Evolutionary conservation across 2,888 invertebrate genomes (phyloP).

Genomic region (Agrilus biguttatus): DNA sequence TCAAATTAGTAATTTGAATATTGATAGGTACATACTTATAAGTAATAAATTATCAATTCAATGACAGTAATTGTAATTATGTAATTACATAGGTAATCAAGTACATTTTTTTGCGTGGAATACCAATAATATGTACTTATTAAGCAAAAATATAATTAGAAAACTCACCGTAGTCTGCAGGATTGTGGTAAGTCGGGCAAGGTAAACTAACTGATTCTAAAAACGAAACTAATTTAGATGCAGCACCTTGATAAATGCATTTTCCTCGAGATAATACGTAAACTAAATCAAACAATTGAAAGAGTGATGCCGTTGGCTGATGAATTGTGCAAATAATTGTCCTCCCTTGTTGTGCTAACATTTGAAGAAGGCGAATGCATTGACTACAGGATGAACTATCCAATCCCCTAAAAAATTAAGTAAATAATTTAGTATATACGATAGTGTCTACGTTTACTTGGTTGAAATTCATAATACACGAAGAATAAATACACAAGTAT

Average conservation of each 20-base stretch:
- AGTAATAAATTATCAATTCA: too few species aligned
- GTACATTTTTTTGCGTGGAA: too few species aligned
- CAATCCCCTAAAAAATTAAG: conserved; percentile 47
- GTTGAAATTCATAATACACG: too few species aligned
- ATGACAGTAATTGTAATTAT: too few species aligned
- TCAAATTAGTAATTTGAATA: too few species aligned
- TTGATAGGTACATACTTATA: too few species aligned
- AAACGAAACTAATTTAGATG: conserved; percentile 60
- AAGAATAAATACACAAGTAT: too few species aligned
- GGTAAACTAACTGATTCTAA: conserved; percentile 56
- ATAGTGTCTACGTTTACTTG: too few species aligned
- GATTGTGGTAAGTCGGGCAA: conserved; percentile 90
- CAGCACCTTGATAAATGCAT: conserved; percentile 76
- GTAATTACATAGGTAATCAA: too few species aligned
- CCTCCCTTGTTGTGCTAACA: conserved; percentile 64
- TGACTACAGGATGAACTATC: conserved; percentile 80
- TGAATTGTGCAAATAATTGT: conserved; percentile 93
- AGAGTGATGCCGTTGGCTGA: conserved; percentile 84
- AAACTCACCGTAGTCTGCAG: conserved; percentile 80
- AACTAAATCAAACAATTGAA: conserved; percentile 80
- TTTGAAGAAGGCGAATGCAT: conserved; percentile 65
- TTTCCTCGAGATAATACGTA: conserved; percentile 76
- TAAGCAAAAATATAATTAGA: too few species aligned
- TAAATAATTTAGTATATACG: too few species aligned
- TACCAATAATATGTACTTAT: too few species aligned